A percentile compares a stretch with the other conserved stretches of the same genome.
These are phyloP conservation scores for Manacus vitellinus DNA, from an alignment of 2,113 vertebrate species.

Conservation along the genomic window DNA sequence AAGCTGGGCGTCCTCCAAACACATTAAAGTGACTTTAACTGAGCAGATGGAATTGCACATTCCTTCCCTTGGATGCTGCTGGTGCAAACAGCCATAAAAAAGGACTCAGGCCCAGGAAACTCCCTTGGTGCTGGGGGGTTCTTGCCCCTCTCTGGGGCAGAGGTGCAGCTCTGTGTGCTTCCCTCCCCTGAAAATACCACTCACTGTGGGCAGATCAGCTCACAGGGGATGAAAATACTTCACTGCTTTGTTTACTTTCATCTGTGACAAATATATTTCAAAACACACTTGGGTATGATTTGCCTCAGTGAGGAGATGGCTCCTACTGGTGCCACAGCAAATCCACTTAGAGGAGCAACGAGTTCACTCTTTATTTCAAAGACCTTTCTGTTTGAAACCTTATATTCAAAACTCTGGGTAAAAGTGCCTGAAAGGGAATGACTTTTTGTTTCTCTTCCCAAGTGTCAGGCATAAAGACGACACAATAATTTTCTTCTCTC, in stretches of 20 bases:
- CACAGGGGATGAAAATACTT: neutral
- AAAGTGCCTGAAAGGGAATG: neutral
- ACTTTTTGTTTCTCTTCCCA: neutral
- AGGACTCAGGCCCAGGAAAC: neutral
- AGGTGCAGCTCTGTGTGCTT: neutral
- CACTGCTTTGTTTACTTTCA: neutral
- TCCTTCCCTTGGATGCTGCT: neutral
- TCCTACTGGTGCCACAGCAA: neutral
- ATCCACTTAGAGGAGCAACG: neutral
- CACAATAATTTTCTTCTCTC: neutral
- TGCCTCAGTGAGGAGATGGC: neutral
- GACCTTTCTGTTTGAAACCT: neutral
- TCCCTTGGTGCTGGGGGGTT: neutral
- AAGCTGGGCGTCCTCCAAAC: neutral
- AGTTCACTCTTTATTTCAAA: neutral
- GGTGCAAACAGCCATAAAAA: neutral
- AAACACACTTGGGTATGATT: accelerated
- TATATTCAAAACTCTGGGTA: neutral
- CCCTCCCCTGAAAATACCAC: neutral
- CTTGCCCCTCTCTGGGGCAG: neutral
- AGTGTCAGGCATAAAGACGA: neutral
- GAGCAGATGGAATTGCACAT: neutral
- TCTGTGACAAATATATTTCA: neutral
- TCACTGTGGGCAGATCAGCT: neutral
- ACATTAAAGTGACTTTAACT: neutral